Base-by-base conservation (phyloP, 2,113 vertebrate species). In the Siphamia tubifer region DNA sequence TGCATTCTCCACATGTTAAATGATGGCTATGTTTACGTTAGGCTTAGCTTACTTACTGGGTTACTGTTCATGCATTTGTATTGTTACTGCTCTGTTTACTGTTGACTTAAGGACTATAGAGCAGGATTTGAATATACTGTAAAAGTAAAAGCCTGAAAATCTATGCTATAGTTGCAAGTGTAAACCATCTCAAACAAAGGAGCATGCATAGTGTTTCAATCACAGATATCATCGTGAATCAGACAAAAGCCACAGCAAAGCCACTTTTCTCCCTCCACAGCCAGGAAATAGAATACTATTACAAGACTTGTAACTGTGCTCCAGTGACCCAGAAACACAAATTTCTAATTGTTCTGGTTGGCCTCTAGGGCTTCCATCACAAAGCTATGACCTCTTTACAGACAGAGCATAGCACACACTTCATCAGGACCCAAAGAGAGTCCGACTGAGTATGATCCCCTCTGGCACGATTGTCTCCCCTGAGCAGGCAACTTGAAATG, bases 291-390 rank as follows among this genome's bases (percentile, higher is more conserved):
- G 34, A 66, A 67, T 39, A 48, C 36, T 43, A 63, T 75, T 63
- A 56, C 28, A 44, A 71, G 44, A 70, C 60, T 55, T 68, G 67
- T 78, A 80, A 73, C 58, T 78, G 72, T 74, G 81, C 61, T 82
- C 79, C 74, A 83, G 52, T 88, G 77, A 87, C 82, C 85, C 85
- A 89, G 87, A 90, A 89, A 89, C 68, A 88, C 65, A 81, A 79
- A 79, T 86, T 84, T 85, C 74, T 85, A 90, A 90, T 91, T 92
- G 86, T 89, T 84, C 74, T 75, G 24, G 64, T 48, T 44, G 49
- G 78, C 80, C 84, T 84, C 70, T 70, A 45, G 86, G 82, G 78
- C 68, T 77, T 81, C 42, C 67, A 63, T 72, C 36, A 70, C 64
- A 77, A 67, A 69, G 56, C 70, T 79, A 44, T 76, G 82, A 84